Conservation (phyloP, 1,140 invertebrate species). For the Xylocopa sonorina region DNA sequence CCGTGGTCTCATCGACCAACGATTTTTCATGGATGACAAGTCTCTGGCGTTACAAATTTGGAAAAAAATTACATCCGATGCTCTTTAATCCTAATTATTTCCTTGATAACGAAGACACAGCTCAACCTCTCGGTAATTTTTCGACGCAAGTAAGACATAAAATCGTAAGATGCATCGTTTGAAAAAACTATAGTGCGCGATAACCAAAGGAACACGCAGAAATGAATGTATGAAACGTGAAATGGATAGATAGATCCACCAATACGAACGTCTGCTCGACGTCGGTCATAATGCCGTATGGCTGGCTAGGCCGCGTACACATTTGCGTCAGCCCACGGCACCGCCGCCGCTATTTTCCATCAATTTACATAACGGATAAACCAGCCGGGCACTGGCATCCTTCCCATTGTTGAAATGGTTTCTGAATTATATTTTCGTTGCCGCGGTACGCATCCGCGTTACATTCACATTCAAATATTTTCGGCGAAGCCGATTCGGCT, state of each 20-base stretch:
- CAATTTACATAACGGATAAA: conserved; percentile 81
- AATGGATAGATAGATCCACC: conserved; percentile 52
- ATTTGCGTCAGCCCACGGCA: conserved; percentile 29
- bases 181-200: too few relatives aligned
- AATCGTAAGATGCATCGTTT: not conserved
- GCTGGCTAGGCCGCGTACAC: conserved; percentile 12
- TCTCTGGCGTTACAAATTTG: too few relatives aligned
- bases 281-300: conserved; percentile 28
- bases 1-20: too few relatives aligned
- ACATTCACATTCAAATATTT: conserved; percentile 80
- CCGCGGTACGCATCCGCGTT: conserved; percentile 32
- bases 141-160: too few relatives aligned
- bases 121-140: too few relatives aligned
- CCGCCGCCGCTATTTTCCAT: conserved; percentile 78
- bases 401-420: conserved; percentile 76
- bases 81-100: too few relatives aligned
- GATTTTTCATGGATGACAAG: too few relatives aligned
- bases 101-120: too few relatives aligned
- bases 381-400: conserved; percentile 61
- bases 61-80: too few relatives aligned
- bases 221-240: not conserved
- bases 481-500: conserved; percentile 69
- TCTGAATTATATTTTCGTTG: conserved; percentile 75
- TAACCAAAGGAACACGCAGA: not conserved
- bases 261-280: conserved; percentile 29